A percentile compares a stretch with the other conserved stretches of the same genome.
Evolutionary conservation across 2,113 vertebrate genomes (phyloP).

Genomic region (Lophura nycthemera): DNA sequence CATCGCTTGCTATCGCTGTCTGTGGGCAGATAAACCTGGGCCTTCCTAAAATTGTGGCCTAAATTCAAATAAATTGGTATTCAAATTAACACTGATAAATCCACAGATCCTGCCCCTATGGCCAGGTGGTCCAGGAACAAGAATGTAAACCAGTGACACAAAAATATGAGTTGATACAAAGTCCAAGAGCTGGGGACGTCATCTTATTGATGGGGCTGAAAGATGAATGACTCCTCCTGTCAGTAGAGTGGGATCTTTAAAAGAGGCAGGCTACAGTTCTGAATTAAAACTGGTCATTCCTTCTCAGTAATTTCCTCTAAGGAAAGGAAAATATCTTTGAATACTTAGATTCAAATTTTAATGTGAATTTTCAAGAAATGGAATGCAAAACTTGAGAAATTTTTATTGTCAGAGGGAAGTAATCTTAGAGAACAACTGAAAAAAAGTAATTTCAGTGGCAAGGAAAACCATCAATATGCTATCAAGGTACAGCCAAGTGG

Average conservation of each 20-base stretch:
- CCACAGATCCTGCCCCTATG: not conserved
- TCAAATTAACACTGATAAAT: not conserved
- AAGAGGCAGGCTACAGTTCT: not conserved
- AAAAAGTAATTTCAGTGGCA: not conserved
- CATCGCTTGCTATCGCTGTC: not conserved
- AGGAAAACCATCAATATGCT: not conserved
- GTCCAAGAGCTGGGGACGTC: not conserved
- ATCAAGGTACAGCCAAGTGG: not conserved
- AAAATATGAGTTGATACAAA: not conserved
- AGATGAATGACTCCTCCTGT: not conserved
- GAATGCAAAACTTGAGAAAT: not conserved
- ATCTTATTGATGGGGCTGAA: not conserved
- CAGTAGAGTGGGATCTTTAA: not conserved
- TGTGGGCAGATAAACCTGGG: not conserved
- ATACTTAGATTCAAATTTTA: not conserved
- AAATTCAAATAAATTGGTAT: rapidly evolving
- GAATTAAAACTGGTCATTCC: not conserved
- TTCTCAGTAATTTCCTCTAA: not conserved
- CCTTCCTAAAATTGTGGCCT: not conserved
- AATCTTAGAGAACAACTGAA: not conserved
- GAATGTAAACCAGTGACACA: not conserved
- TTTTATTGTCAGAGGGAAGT: not conserved
- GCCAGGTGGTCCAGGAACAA: not conserved
- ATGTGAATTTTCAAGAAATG: not conserved
- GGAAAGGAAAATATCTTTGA: not conserved